Base-by-base conservation (phyloP, 1,140 invertebrate genomes). In the Melipona quadrifasciata region DNA sequence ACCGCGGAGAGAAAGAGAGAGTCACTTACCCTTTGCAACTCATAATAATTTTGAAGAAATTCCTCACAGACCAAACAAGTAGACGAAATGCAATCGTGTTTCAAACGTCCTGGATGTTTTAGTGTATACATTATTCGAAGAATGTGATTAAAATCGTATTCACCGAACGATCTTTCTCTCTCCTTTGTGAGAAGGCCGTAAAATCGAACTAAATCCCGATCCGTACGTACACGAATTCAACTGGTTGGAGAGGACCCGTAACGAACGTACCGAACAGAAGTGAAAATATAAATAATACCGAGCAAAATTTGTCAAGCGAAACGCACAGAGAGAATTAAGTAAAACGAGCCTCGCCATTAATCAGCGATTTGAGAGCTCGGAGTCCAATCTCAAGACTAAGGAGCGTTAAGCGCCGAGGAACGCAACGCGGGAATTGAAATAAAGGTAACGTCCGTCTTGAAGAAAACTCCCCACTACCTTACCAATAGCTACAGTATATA, bases 21-120 rank as follows among this genome's bases (percentile, higher is more conserved):
- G 53, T 47, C 53, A 90, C 91, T 87, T 87, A 94, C 93, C 90
- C 91, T 90, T 88, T 94, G 92, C 19, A 94, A 85, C 24, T 93
- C 92, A 90, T 93, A 90, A 77, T 94, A 93, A 61, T 83, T 86
- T 12, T 89, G 82, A n/a, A 93, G 86, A 79, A 93, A 94, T 57
- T 93, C 92, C 21, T 85, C 89, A 71, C 93, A 93, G 17, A 93
- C 90, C 81, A 91, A 87, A 86, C 90, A 93, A 8, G 90, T 83
- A 58, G 91, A 85, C 11, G 87, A 87, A 27, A 89, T 80, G 61
- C 80, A 85, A 61, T 92, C 90, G n/a, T 92, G 88, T 51, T 91
- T 87, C 65, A 93, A 51, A 86, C 93, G 89, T 79, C 71, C n/a
- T 10, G 75, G 24, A 10, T 83, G 80, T 39, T 80, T 88, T 6